Base-by-base conservation (phyloP, 2,888 invertebrate species). In the Dyspetes luteomarginatus region DNA sequence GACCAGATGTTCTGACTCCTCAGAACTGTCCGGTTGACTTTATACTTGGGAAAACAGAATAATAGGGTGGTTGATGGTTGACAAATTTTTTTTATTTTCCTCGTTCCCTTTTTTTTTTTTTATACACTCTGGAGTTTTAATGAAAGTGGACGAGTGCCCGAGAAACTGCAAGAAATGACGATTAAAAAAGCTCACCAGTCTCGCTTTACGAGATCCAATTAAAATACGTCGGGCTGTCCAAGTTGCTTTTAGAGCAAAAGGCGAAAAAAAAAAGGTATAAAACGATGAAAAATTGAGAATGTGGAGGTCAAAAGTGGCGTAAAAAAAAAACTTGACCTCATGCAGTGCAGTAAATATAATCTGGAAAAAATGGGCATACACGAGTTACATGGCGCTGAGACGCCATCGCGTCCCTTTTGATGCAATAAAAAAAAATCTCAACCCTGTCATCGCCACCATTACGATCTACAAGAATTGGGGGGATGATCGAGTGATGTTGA, bases 131-230 rank as follows among this genome's bases (percentile, higher is more conserved):
- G n/a, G 24, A 48, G 17, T 77, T 72, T 60, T 52, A 72, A 78
- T 60, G 43, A 60, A 22, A 72, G 28, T 2, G 19, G 19, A 52
- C 58, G 22, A 22, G 22, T 24, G 60, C 17, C 58, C 56, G 43
- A 19, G 36, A 45, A 22, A 62, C 26, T 28, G 43, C 52, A 72
- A 36, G 56, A 56, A 45, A 41, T 12, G 12, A 43, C 41, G 43
- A 30, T 41, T 68, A 55, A 78, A 60, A 60, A 50, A 50, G 30
- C 72, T 12, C 12, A 7, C 65, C 15, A 15, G 15, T 22, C 52
- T 41, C 50, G 22, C 43, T 65, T 30, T 43, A 52, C 52, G 52
- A 22, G 50, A 52, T 67, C 72, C 58, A 72, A 78, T 78, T 67
- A 78, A 78, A 67, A 60, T 15, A 36, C 41, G 12, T 41, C 22